These are phyloP conservation scores for Lepus oiostolus DNA, from an alignment of 2,797 vertebrate genomes.

Conservation along the genomic window DNA sequence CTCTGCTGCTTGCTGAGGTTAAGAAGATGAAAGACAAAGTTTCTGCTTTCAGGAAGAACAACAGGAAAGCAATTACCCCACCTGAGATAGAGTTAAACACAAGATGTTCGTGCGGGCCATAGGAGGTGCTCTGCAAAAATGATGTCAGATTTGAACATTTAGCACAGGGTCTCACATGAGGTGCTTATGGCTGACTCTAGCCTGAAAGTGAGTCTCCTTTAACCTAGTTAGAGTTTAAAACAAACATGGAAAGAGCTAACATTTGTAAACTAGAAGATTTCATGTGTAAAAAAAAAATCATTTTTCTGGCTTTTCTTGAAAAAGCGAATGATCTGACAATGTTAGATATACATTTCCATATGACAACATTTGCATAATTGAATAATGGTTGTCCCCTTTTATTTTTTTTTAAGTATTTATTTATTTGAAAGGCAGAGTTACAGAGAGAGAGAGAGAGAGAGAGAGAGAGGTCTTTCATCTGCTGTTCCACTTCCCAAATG, in stretches of 20 bases:
- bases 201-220: slow-evolving; percentile 42
- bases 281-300: neutral
- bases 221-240: neutral
- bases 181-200: neutral
- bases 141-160: slow-evolving; percentile 20
- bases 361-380: neutral
- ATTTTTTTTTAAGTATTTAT: neutral
- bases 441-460: too few species aligned
- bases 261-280: slow-evolving; percentile 51
- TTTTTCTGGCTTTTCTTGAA: slow-evolving; percentile 17
- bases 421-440: too few species aligned
- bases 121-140: slow-evolving; percentile 23
- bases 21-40: slow-evolving; percentile 52
- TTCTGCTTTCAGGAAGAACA: slow-evolving; percentile 29
- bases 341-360: neutral
- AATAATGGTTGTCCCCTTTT: neutral
- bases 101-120: neutral
- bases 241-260: neutral
- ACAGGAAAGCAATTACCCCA: neutral
- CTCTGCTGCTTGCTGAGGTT: slow-evolving; percentile 3
- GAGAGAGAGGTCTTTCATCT: too few species aligned
- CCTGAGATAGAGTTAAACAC: neutral
- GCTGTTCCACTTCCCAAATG: too few species aligned
- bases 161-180: slow-evolving; percentile 23
- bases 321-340: neutral